Conservation (phyloP, 2,797 vertebrate species). For the Manis crassicaudata region DNA sequence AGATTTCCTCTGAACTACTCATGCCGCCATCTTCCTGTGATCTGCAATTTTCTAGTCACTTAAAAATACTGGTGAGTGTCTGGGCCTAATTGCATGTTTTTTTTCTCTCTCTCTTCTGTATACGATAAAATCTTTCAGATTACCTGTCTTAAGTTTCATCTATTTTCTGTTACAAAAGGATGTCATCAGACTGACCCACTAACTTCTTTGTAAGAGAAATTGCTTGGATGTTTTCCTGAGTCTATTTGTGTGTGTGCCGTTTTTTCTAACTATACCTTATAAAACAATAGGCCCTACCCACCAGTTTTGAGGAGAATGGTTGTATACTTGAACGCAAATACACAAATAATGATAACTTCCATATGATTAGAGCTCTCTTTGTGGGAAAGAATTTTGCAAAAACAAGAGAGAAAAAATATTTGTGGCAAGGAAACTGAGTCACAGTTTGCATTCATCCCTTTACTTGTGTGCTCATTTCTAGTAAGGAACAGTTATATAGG, state of each 20-base stretch:
- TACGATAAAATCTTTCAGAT: background rate
- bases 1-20: too few relatives aligned
- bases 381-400: background rate
- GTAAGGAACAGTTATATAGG: rapidly evolving
- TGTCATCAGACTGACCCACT: background rate
- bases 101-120: background rate
- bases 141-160: background rate
- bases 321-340: background rate
- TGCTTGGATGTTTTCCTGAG: background rate
- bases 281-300: background rate
- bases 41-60: background rate
- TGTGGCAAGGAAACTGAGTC: background rate
- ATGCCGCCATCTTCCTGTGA: too few relatives aligned
- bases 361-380: background rate
- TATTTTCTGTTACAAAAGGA: background rate
- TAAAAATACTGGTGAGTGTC: background rate
- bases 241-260: background rate
- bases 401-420: background rate
- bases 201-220: background rate
- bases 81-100: background rate
- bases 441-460: background rate
- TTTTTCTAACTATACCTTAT: background rate
- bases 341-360: background rate
- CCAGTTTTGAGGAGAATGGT: background rate
- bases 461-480: background rate